Percentiles rank a stretch among this genome's conserved stretches.
phyloP scores from a whole-genome alignment of 2,888 invertebrate genomes.

The Boloria euphrosyne region DNA sequence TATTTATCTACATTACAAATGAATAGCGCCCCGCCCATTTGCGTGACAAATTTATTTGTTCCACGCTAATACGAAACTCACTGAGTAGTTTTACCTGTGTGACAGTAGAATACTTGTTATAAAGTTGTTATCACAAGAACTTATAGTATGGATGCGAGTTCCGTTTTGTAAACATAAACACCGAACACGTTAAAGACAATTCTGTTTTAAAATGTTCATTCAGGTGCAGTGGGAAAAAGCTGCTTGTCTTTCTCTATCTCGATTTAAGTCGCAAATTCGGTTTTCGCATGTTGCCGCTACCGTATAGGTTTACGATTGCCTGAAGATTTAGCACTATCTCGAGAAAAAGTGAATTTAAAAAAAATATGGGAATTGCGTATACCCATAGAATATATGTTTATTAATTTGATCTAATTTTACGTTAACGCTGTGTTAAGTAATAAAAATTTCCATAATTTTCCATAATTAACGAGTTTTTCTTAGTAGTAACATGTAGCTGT shows the following conservation, averaged over 20 bases:
- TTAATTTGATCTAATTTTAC: no score
- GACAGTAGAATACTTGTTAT: background rate
- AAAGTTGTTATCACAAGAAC: slow-evolving; percentile 7
- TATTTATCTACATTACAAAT: slow-evolving; percentile 14
- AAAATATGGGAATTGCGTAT: no score
- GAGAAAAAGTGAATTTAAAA: no score
- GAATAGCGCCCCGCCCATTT: slow-evolving; percentile 4
- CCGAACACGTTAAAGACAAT: background rate
- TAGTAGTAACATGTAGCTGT: background rate
- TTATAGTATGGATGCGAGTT: background rate
- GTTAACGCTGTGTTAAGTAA: no score
- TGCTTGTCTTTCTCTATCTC: no score
- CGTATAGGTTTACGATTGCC: no score
- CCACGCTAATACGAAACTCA: slow-evolving; percentile 4
- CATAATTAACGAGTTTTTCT: background rate
- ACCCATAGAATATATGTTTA: no score
- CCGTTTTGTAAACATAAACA: background rate
- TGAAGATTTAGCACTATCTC: no score
- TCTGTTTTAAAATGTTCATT: background rate
- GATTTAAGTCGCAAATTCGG: no score
- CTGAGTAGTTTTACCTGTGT: slow-evolving; percentile 3
- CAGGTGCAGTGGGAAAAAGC: no score
- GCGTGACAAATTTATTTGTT: slow-evolving; percentile 19
- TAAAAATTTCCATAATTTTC: background rate
- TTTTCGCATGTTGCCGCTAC: no score